phyloP scores from a whole-genome alignment of 2,888 invertebrate genomes.

The Calameuta idolon region DNA sequence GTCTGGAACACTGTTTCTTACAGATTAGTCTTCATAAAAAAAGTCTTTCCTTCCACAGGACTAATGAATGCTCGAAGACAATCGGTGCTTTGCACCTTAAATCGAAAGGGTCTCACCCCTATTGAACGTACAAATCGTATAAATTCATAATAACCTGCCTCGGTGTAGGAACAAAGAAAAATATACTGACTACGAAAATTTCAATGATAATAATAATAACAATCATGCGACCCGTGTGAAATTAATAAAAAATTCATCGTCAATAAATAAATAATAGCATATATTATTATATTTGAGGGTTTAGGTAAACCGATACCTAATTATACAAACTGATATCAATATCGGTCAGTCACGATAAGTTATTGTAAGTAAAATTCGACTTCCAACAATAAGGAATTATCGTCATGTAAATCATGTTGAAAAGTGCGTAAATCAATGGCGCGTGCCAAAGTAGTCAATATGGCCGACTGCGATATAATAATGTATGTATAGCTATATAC shows the following conservation, averaged over 20 bases:
- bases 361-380: not conserved
- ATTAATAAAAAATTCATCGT: not conserved
- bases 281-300: not conserved
- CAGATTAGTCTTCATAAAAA: not conserved
- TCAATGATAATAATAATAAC: not conserved
- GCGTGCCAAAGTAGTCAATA: not conserved
- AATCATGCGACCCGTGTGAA: not conserved
- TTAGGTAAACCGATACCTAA: no score
- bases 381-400: not conserved
- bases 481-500: not conserved
- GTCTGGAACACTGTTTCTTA: not conserved
- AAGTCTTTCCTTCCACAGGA: not conserved
- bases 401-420: not conserved
- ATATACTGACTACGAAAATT: not conserved
- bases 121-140: not conserved
- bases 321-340: not conserved
- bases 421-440: not conserved
- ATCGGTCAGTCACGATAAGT: not conserved
- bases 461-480: not conserved
- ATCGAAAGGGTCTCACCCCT: not conserved
- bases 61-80: not conserved
- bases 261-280: not conserved
- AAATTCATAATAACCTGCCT: not conserved
- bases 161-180: not conserved
- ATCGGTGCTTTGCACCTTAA: not conserved